phyloP scores from a whole-genome alignment of 2,888 invertebrate genomes.

The Allophyes oxyacanthae region DNA sequence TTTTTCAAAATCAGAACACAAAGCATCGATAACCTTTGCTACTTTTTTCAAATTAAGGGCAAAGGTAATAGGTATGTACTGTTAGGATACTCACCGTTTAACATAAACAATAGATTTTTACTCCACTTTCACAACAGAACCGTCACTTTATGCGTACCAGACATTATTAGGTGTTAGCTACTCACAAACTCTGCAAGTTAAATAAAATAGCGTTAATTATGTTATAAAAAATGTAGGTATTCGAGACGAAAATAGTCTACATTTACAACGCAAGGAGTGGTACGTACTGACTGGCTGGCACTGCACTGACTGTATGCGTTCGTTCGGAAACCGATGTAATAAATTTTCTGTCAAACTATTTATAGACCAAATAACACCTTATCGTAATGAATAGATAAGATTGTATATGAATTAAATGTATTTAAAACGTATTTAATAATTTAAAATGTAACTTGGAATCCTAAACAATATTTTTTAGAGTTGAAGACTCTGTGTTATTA shows the following conservation, averaged over 20 bases:
- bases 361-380: conserved; percentile 2
- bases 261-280: conserved; percentile 59
- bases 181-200: conserved; percentile 42
- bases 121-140: conserved; percentile 27
- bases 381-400: conserved; percentile 10
- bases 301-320: conserved; percentile 26
- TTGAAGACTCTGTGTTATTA: not conserved
- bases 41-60: conserved; percentile 53
- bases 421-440: not conserved
- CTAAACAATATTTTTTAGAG: not conserved
- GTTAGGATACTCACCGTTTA: conserved; percentile 61
- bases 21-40: conserved; percentile 37
- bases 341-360: conserved; percentile 38
- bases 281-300: conserved; percentile 47
- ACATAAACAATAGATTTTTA: conserved; percentile 62
- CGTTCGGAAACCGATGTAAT: conserved; percentile 54
- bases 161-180: conserved; percentile 28
- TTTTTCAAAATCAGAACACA: conserved; percentile 12
- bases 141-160: conserved; percentile 20
- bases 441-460: no score
- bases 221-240: conserved; percentile 23
- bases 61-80: no score
- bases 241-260: conserved; percentile 38
- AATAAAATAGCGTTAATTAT: conserved; percentile 24
- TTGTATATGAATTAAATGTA: no score